A percentile compares a stretch with the other conserved stretches of the same genome.
Evolutionary conservation across 2,797 vertebrate species (phyloP).

Genomic region (Sciurus vulgaris): DNA sequence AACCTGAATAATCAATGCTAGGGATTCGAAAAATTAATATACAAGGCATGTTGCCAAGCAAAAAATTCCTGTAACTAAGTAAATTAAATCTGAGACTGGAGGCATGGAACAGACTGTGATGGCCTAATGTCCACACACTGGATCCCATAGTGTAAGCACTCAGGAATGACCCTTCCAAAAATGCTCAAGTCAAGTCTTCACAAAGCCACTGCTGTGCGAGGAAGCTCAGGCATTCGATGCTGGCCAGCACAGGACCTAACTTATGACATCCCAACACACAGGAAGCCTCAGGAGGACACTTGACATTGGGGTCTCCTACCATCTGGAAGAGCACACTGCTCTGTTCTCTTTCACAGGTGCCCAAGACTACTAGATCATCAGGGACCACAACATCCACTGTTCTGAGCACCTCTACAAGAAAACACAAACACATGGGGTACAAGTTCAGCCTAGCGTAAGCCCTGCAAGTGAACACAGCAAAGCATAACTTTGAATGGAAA

Average conservation of each 20-base stretch:
- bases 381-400: constrained; percentile 97
- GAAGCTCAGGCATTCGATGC: neutral
- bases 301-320: constrained; percentile 88
- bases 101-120: neutral
- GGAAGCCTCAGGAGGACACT: neutral
- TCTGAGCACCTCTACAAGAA: constrained; percentile 90
- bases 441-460: neutral
- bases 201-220: neutral
- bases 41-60: constrained; percentile 7
- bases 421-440: constrained; percentile 61
- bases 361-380: constrained; percentile 96
- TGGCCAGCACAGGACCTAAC: neutral
- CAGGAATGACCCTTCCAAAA: constrained; percentile 34
- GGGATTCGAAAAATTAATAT: constrained; percentile 18
- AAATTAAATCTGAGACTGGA: constrained; percentile 55
- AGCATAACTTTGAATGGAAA: neutral
- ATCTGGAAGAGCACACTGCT: constrained; percentile 95
- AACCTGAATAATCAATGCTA: constrained; percentile 35
- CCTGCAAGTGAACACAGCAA: constrained; percentile 34
- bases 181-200: neutral
- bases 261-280: neutral
- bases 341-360: constrained; percentile 94
- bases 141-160: neutral
- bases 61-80: neutral
- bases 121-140: neutral